Evolutionary conservation across 2,888 invertebrate genomes (phyloP).

Genomic region (Hyles lineata): DNA sequence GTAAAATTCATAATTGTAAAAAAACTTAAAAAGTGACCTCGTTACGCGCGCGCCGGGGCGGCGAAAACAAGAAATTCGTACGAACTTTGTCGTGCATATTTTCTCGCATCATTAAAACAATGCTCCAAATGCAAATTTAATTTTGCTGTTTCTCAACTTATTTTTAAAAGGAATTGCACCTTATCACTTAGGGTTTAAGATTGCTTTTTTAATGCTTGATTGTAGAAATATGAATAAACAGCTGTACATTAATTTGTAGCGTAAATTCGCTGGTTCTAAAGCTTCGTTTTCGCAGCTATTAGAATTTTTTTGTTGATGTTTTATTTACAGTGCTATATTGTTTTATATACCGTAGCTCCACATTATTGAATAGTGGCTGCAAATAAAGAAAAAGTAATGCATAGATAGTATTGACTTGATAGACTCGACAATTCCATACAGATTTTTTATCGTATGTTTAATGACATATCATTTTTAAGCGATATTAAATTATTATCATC

Average conservation of each 20-base stretch:
- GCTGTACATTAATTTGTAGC: neutral
- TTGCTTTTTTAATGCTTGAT: neutral
- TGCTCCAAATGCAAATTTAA: conserved; percentile 41
- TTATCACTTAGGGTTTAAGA: neutral
- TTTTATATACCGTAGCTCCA: too few relatives aligned
- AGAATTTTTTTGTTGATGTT: neutral
- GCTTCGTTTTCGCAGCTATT: neutral
- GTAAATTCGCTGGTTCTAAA: neutral
- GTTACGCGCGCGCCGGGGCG: conserved; percentile 1
- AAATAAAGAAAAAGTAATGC: too few relatives aligned
- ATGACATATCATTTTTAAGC: too few relatives aligned
- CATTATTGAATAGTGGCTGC: too few relatives aligned
- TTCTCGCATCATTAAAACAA: conserved; percentile 60
- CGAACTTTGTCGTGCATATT: conserved; percentile 50
- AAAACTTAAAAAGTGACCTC: conserved; percentile 11
- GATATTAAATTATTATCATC: too few relatives aligned
- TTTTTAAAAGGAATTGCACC: neutral
- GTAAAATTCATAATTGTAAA: neutral
- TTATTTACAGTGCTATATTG: neutral
- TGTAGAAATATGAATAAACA: neutral
- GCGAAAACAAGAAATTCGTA: conserved; percentile 27
- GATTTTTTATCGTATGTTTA: too few relatives aligned
- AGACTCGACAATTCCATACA: too few relatives aligned
- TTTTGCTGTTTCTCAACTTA: neutral
- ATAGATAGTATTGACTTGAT: too few relatives aligned